Percentiles rank a stretch among this genome's conserved stretches.
Conservation (phyloP, 2,113 vertebrate species). For the Montifringilla adamsi region DNA sequence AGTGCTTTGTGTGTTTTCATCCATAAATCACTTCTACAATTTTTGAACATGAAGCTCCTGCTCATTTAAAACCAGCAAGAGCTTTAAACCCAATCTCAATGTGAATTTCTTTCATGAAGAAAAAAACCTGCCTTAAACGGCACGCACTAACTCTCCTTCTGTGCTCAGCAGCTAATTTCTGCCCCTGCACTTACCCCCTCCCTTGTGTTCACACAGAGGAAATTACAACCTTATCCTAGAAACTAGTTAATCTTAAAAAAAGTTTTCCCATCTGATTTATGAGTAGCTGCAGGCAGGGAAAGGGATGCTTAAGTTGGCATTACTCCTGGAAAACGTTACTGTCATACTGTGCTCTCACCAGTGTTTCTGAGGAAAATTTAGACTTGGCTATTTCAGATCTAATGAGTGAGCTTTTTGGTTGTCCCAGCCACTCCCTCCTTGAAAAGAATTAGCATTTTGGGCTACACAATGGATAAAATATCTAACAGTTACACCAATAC, state of each 20-base stretch:
- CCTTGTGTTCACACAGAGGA: background rate
- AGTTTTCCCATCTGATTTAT: background rate
- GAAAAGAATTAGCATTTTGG: background rate
- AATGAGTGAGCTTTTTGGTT: background rate
- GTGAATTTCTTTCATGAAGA: background rate
- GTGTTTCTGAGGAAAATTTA: background rate
- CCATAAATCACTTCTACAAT: background rate
- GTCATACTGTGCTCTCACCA: background rate
- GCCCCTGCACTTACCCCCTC: background rate
- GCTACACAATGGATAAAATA: background rate
- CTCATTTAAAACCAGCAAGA: background rate
- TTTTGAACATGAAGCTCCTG: background rate
- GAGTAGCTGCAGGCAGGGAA: background rate
- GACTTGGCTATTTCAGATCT: background rate
- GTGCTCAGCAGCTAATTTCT: background rate
- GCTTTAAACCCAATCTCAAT: background rate
- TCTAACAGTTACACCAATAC: background rate
- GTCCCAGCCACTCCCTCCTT: background rate
- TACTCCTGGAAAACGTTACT: conserved; percentile 8
- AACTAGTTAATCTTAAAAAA: background rate
- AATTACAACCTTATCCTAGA: background rate
- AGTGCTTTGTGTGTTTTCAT: background rate
- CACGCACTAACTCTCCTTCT: background rate
- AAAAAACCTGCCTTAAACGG: background rate
- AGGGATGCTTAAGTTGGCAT: background rate